A percentile compares a stretch with the other conserved stretches of the same genome.
phyloP scores from a whole-genome alignment of 2,113 vertebrate genomes.

The Lagopus leucura region DNA sequence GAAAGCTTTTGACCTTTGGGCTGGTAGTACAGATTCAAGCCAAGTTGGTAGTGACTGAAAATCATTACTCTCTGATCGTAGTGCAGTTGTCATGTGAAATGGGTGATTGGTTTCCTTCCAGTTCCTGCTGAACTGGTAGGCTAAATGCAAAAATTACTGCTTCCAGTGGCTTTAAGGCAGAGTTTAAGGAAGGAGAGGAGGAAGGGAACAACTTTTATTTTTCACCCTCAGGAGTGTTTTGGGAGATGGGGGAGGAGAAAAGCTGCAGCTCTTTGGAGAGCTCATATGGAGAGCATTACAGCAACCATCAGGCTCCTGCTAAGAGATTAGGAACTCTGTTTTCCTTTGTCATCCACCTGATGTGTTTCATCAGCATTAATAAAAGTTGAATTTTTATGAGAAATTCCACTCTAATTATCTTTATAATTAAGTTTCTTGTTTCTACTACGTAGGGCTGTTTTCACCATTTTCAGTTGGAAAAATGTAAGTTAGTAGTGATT shows the following conservation, averaged over 20 bases:
- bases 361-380: neutral
- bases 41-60: conserved; percentile 51
- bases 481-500: neutral
- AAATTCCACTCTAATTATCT: neutral
- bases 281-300: neutral
- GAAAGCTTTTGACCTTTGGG: conserved; percentile 59
- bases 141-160: neutral
- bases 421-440: neutral
- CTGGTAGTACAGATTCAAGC: conserved; percentile 9
- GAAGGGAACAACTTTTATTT: neutral
- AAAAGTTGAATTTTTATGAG: neutral
- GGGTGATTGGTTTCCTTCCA: conserved; percentile 40
- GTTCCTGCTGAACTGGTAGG: neutral
- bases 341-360: neutral
- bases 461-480: neutral
- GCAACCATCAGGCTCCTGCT: neutral
- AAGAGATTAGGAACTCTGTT: neutral
- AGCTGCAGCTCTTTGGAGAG: neutral
- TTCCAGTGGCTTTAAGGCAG: neutral
- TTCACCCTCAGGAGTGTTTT: neutral
- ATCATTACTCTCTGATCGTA: conserved; percentile 46
- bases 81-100: conserved; percentile 26
- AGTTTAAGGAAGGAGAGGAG: neutral
- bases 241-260: neutral
- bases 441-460: neutral